Base-by-base conservation (phyloP, 2,113 vertebrate genomes). In the Blennius ocellaris region DNA sequence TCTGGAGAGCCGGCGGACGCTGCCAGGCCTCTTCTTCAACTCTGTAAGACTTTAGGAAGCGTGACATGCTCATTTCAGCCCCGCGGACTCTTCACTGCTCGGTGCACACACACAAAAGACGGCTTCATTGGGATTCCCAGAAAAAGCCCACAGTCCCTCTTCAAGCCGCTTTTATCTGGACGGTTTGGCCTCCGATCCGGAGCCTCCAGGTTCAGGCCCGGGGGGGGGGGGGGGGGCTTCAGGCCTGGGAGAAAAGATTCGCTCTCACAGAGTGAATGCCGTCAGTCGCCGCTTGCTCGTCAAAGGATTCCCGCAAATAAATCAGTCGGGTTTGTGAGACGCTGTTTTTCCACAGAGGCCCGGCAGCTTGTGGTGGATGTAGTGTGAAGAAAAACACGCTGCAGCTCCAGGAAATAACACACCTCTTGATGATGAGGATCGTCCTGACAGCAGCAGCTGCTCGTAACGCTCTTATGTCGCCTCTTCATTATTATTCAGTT, bases 71-170 rank as follows among this genome's bases (percentile, higher is more conserved):
- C 73, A 74, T 83, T 86, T 90, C 66, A 89, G 79, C 67, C 54
- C 86, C 83, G 82, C 85, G 74, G 89, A 91, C 85, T 91, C 71
- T 37, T 61, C 66, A 80, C 66, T 80, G 64, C 74, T 84, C 89
- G 86, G 90, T 44, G 87, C 76, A 89, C 82, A 89, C 88, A 81
- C 62, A 94, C 93, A 94, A 95, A 94, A 89, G 93, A 92, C 54
- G 1, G 76, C 88, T 92, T 93, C 91, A 93, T 94, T 94, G 91
- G 87, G 84, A 94, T 94, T 94, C 94, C 48, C 47, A 73, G 77
- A 75, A 82, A 82, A 85, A 50, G 53, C 48, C 15, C 55, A 0
- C 51, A 61, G 76, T 78, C 63, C 85, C 84, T 77, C 79, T 88
- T 80, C 75, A 82, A 90, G 86, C 64, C 36, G 65, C 85, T 80